Percentiles rank a stretch among this genome's conserved stretches.
Evolutionary conservation across 2,113 vertebrate genomes (phyloP).

Genomic region (Passer domesticus): DNA sequence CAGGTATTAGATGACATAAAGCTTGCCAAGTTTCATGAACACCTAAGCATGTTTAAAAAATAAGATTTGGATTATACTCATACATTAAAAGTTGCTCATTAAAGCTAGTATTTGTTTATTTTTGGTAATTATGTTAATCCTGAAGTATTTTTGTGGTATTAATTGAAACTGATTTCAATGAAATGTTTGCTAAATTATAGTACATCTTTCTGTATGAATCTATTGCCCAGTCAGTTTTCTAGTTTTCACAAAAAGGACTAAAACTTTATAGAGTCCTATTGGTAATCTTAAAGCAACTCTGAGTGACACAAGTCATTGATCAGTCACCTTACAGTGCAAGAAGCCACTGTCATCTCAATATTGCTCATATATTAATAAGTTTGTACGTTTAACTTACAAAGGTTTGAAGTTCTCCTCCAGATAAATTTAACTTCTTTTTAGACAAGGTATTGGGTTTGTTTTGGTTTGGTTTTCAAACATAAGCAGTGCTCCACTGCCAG

Average conservation of each 20-base stretch:
- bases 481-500: neutral
- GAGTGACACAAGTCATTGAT: neutral
- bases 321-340: neutral
- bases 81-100: neutral
- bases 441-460: neutral
- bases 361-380: neutral
- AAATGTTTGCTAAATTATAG: neutral
- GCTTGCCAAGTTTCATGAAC: conserved; percentile 19
- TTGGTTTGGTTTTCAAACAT: neutral
- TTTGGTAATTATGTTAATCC: conserved; percentile 3
- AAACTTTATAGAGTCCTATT: neutral
- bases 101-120: conserved; percentile 19
- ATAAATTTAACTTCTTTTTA: neutral
- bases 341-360: neutral
- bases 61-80: neutral
- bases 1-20: neutral
- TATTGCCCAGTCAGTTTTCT: neutral
- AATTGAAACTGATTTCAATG: neutral
- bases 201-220: neutral
- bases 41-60: conserved; percentile 1
- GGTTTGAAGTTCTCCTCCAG: neutral
- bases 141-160: neutral
- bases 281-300: neutral
- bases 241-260: neutral
- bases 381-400: neutral